phyloP scores from a whole-genome alignment of 2,888 invertebrate genomes.

The Molorchus minor region DNA sequence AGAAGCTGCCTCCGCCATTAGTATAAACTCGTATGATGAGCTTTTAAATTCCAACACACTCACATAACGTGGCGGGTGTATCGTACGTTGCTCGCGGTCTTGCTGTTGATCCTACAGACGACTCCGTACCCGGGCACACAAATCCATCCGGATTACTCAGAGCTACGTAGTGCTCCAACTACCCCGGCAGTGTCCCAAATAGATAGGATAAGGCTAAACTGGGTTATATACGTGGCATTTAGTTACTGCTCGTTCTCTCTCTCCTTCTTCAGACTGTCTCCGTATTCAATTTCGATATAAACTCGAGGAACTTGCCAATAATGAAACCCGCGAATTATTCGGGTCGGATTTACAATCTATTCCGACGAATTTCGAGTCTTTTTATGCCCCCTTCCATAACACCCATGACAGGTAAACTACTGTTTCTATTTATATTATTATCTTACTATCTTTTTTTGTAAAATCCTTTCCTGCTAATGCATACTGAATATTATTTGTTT shows the following conservation, averaged over 20 bases:
- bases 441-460: too few species aligned
- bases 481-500: too few species aligned
- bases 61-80: constrained; percentile 51
- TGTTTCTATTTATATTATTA: too few species aligned
- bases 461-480: too few species aligned
- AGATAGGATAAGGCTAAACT: constrained; percentile 55
- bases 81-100: constrained; percentile 53
- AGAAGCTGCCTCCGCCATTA: constrained; percentile 15
- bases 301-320: constrained; percentile 29
- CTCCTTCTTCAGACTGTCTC: constrained; percentile 5
- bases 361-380: too few species aligned
- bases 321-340: constrained; percentile 22
- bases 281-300: constrained; percentile 34
- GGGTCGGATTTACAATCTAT: constrained; percentile 7
- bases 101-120: constrained; percentile 52
- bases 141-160: constrained; percentile 53
- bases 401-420: too few species aligned
- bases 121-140: constrained; percentile 44
- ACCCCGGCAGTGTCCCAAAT: constrained; percentile 52
- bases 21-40: constrained; percentile 39
- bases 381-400: too few species aligned
- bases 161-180: constrained; percentile 46
- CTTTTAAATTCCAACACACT: constrained; percentile 47
- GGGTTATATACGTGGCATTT: constrained; percentile 52
- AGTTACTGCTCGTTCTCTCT: constrained; percentile 36